Base-by-base conservation (phyloP, 2,888 invertebrate genomes). In the Lycophotia porphyrea region DNA sequence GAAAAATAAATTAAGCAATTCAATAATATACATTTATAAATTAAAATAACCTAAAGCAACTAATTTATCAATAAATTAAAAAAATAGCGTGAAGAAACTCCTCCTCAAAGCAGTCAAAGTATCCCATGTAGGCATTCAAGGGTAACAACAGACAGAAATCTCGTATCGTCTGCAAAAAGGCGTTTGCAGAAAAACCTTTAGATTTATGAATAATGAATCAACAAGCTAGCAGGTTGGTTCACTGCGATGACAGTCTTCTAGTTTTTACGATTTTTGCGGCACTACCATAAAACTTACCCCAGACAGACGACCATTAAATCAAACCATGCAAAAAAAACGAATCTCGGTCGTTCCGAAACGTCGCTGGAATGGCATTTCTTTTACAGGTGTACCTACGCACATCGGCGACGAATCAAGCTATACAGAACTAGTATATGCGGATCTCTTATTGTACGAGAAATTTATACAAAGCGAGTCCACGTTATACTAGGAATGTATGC, bases 251-350 rank as follows among this genome's bases (percentile, higher is more conserved):
- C 15, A 21, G 13, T n/a, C 39, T 34, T 66, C 24, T 47, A 58
- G 55, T 68, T 68, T 49, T 78, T 39, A 78, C 11, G 68, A 78
- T 39, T 70, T 42, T 13, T 34, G 31, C 42, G 11, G 39, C 34
- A 60, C n/a, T 58, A 18, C 11, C 47, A 68, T 76, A 78, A 39
- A 78, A 34, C 27, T 39, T 58, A 58, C 39, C 24, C 5, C 27
- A 49, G 55, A 64, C 73, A 64, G 73, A 47, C 42, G 52, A 15
- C 18, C 61, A 55, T 67, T 67, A 58, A 73, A 79, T 64, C 55
- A 63, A 81, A 64, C n/a, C 27, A 65, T 52, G 58, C 68, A 75
- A 68, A 81, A 76, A 77, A 79, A 15, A 52, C 49, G 18, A 61
- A 31, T 21, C n/a, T 34, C 44, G n/a, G 31, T 13, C 61, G 31